Base-by-base conservation (phyloP, 1,140 invertebrate genomes). In the Dermatophagoides farinae region DNA sequence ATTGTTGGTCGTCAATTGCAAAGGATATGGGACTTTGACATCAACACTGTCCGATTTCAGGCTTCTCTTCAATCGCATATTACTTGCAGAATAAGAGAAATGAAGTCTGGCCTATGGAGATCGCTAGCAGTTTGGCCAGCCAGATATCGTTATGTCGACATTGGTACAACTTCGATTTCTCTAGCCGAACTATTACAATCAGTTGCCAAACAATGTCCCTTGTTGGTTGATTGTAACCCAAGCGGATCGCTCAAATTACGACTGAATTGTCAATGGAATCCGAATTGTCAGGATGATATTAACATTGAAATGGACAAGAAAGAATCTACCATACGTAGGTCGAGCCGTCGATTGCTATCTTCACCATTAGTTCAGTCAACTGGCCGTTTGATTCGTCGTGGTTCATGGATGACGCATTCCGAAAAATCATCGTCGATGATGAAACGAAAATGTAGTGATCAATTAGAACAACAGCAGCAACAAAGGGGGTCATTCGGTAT, bases 151-250 rank as follows among this genome's bases (percentile, higher is more conserved):
- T 23, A 60, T 22, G 46, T 60, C 43, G 52, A 43, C 9, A 38
- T 60, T 16, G 58, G 58, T 16, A 44, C 47, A 9, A 49, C 46
- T 11, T 38, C 41, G 11, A 60, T 60, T 23, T 31, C 23, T 1
- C 6, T 47, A 11, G 11, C 14, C 2, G 58, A 60, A 6, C 12
- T 60, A 23, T 39, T 60, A 6, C 18, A 16, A n/a, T 18, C 58
- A 8, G 43, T 46, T 2, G 12, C 46, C 16, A 11, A 52, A 23
- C 11, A 18, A 8, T 18, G 11, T 14, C 14, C 23, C n/a, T 11
- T 60, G 47, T 4, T 60, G 23, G 39, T 54, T 25, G 61, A 53
- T 44, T 60, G 60, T 49, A 57, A 61, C 38, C 20, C 47, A 23
- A 44, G 18, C 20, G 52, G 57, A 43, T 47, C 37, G 18, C 46